Conservation (phyloP, 1,140 invertebrate genomes). For the Aphaenogaster floridana region DNA sequence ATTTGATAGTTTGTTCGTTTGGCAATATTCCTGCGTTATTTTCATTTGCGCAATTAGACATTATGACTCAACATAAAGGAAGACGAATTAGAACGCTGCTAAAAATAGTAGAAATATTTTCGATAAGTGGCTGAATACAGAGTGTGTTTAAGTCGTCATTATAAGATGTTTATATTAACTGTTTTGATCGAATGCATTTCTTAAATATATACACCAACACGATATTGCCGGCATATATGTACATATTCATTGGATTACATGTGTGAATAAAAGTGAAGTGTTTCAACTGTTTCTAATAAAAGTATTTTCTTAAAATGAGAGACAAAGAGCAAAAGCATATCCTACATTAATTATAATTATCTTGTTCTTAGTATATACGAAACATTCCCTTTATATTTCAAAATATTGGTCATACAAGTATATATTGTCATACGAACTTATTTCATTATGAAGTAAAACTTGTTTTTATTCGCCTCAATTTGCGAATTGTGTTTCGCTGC, state of each 20-base stretch:
- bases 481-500: not conserved
- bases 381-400: not conserved
- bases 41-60: slow-evolving; percentile 22
- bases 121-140: slow-evolving; percentile 14
- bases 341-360: slow-evolving; percentile 12
- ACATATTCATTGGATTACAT: not conserved
- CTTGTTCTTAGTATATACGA: not conserved
- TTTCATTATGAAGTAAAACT: not conserved
- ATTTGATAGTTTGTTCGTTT: slow-evolving; percentile 8
- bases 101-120: slow-evolving; percentile 38
- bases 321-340: not conserved
- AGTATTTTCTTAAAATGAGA: not conserved
- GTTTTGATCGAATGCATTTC: not conserved
- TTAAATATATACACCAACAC: not conserved
- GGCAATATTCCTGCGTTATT: not conserved
- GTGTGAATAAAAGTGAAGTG: not conserved
- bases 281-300: slow-evolving; percentile 1
- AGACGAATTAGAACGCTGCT: slow-evolving; percentile 30
- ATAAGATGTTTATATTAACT: slow-evolving; percentile 8
- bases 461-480: not conserved
- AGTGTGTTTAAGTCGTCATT: not conserved
- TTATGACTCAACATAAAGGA: slow-evolving; percentile 31
- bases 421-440: slow-evolving; percentile 12
- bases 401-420: slow-evolving; percentile 4
- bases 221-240: not conserved